Percentiles rank a stretch among this genome's conserved stretches.
phyloP scores from a whole-genome alignment of 1,140 invertebrate genomes.

The Drosophila obscura region DNA sequence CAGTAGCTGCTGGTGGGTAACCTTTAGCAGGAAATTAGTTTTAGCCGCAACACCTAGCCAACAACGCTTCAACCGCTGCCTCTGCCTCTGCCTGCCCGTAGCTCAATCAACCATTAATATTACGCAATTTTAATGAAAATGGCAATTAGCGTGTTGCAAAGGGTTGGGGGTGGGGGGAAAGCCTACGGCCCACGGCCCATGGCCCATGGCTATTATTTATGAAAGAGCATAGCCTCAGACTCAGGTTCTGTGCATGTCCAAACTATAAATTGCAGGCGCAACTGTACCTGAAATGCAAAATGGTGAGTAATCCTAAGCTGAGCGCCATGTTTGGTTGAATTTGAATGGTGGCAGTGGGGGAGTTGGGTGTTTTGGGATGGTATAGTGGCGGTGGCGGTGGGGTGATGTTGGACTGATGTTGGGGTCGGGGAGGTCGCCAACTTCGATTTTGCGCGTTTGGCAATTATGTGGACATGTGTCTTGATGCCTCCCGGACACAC shows the following conservation, averaged over 20 bases:
- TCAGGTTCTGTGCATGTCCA: constrained; percentile 23
- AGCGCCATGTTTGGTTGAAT: constrained; percentile 14
- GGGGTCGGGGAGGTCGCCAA: constrained; percentile 42
- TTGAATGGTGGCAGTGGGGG: background rate
- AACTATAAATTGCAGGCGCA: constrained; percentile 64
- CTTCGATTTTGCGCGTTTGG: constrained; percentile 81
- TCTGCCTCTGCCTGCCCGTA: background rate
- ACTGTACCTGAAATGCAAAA: constrained; percentile 63
- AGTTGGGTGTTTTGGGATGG: background rate
- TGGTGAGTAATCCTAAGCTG: constrained; percentile 52
- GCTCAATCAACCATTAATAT: constrained; percentile 63
- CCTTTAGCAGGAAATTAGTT: constrained; percentile 66
- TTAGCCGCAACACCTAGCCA: constrained; percentile 52
- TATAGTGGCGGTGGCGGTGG: background rate
- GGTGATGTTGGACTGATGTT: background rate
- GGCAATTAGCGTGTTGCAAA: constrained; percentile 47
- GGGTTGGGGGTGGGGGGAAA: background rate
- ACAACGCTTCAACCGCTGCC: background rate
- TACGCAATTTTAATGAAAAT: constrained; percentile 78
- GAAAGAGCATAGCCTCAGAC: constrained; percentile 1
- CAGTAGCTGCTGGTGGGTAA: constrained; percentile 2
- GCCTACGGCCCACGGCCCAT: constrained; percentile 33
- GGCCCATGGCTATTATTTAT: constrained; percentile 21
- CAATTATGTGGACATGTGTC: constrained; percentile 81
- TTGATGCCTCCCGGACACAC: constrained; percentile 64